phyloP scores from a whole-genome alignment of 2,113 vertebrate genomes.

The Cairina moschata region DNA sequence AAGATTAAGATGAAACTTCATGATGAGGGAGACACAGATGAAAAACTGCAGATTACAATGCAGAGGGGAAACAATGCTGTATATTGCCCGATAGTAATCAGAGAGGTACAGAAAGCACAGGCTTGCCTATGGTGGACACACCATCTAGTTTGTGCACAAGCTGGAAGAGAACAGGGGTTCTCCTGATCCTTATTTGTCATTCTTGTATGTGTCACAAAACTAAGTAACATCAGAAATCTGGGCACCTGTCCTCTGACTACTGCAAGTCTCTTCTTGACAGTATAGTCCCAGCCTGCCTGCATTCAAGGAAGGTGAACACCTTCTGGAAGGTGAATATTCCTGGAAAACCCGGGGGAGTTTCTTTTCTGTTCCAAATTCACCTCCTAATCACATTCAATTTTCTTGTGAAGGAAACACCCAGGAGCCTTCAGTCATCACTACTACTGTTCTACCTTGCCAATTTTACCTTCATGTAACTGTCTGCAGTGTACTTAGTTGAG shows the following conservation, averaged over 20 bases:
- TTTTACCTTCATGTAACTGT: not conserved
- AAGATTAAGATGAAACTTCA: not conserved
- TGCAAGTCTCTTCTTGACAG: not conserved
- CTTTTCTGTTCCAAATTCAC: not conserved
- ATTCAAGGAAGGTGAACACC: not conserved
- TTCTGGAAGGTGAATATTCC: not conserved
- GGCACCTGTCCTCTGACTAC: not conserved
- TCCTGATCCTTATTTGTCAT: not conserved
- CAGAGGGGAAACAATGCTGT: not conserved
- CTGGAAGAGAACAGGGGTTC: not conserved
- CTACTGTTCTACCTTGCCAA: not conserved
- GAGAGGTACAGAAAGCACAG: not conserved
- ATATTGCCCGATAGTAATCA: accelerated
- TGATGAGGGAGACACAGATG: not conserved
- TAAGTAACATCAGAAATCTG: not conserved
- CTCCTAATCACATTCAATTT: not conserved
- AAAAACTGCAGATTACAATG: not conserved
- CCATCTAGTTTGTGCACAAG: not conserved
- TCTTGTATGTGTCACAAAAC: not conserved
- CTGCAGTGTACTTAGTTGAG: not conserved
- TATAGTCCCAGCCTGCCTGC: not conserved
- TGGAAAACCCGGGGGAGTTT: not conserved
- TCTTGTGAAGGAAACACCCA: not conserved
- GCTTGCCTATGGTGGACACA: not conserved
- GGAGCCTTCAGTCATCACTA: not conserved